A percentile compares a stretch with the other conserved stretches of the same genome.
These are phyloP conservation scores for Eulemur macaco DNA, from an alignment of 2,113 vertebrate species.

Conservation along the genomic window DNA sequence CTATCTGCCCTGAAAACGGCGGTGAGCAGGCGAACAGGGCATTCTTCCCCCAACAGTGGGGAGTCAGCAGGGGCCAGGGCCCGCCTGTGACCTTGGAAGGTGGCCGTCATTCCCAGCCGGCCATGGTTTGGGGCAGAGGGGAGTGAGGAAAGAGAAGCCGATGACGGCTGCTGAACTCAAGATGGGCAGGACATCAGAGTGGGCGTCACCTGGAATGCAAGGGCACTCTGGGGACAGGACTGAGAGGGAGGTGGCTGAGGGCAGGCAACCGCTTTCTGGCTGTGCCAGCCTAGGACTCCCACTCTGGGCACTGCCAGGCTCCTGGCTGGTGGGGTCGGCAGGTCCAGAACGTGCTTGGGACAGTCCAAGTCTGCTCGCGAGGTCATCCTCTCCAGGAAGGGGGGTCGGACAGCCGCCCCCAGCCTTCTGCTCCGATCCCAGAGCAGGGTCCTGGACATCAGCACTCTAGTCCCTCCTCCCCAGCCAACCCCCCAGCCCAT, in stretches of 20 bases:
- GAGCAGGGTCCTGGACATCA: background rate
- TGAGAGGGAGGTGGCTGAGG: background rate
- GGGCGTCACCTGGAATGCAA: no score
- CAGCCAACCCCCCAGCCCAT: background rate
- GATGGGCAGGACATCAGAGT: rapidly evolving
- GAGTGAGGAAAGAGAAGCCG: background rate
- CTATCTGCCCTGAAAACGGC: background rate
- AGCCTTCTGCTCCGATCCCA: background rate
- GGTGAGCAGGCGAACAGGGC: background rate
- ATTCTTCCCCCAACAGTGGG: background rate
- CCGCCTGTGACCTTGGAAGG: background rate
- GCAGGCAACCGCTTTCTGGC: background rate
- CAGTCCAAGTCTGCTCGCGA: background rate
- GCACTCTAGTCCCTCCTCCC: background rate
- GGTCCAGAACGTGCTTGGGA: background rate
- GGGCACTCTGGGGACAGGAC: background rate
- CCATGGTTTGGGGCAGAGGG: background rate
- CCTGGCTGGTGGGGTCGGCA: background rate
- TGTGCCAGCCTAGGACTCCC: background rate
- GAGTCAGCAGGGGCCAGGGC: background rate
- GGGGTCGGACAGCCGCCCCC: background rate
- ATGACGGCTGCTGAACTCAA: no score
- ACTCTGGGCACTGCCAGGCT: background rate
- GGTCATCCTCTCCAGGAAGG: background rate
- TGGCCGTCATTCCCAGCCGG: background rate